These are phyloP conservation scores for Glaucidium brasilianum DNA, from an alignment of 2,113 vertebrate genomes.

Conservation along the genomic window DNA sequence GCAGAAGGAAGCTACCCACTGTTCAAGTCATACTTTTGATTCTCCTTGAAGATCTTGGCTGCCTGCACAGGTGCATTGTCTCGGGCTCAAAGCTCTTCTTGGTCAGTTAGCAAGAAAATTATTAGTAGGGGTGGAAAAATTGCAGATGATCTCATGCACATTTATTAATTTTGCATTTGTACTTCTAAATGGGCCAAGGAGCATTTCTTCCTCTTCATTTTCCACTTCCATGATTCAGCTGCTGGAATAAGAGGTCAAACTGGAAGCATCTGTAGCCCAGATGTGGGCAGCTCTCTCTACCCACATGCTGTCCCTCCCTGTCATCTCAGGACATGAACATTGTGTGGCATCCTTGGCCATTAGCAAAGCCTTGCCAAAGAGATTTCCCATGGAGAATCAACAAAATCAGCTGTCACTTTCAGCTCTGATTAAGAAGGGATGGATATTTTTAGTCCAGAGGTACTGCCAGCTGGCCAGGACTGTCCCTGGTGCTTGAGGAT, in stretches of 20 bases:
- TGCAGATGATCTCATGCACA: neutral
- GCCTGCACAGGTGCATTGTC: neutral
- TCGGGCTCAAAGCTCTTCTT: neutral
- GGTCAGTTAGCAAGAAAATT: neutral
- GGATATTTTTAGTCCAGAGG: slow-evolving; percentile 4
- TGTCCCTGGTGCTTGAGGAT: neutral
- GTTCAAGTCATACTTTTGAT: neutral
- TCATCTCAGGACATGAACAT: neutral
- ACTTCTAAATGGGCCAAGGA: slow-evolving; percentile 9
- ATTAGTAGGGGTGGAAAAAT: neutral
- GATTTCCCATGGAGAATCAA: neutral
- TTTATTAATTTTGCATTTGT: neutral
- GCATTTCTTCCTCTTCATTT: slow-evolving; percentile 5
- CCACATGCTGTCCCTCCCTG: neutral
- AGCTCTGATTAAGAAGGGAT: neutral
- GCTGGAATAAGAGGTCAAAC: neutral
- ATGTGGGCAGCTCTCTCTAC: neutral
- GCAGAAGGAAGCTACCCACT: neutral
- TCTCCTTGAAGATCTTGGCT: neutral
- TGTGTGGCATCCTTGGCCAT: neutral
- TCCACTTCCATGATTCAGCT: neutral
- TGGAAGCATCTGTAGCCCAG: neutral
- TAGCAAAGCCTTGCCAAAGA: slow-evolving; percentile 10
- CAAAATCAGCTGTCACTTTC: slow-evolving; percentile 17
- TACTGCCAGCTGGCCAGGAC: neutral